Evolutionary conservation across 2,797 vertebrate species (phyloP).

Genomic region (Phaenicophaeus curvirostris): DNA sequence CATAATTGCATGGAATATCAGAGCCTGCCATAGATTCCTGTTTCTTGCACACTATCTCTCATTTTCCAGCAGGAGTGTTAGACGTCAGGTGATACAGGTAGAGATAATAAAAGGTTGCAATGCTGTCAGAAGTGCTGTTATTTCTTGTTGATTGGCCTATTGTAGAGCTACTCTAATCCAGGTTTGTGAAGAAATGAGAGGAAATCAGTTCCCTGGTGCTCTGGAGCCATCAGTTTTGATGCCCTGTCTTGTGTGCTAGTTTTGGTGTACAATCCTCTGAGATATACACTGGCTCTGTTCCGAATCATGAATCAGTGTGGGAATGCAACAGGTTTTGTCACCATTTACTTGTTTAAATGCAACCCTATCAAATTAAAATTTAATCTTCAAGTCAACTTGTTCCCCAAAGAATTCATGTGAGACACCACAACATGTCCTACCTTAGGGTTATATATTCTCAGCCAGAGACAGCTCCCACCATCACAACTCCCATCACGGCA

Average conservation of each 20-base stretch:
- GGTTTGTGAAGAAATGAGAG: conserved; percentile 16
- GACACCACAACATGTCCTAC: neutral
- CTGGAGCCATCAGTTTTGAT: conserved; percentile 7
- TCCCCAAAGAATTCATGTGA: neutral
- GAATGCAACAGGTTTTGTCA: neutral
- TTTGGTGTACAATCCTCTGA: neutral
- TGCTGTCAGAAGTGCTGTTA: conserved; percentile 24
- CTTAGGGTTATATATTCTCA: neutral
- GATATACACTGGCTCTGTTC: neutral
- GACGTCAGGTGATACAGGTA: conserved; percentile 57
- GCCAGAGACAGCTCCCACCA: neutral
- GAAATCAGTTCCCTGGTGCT: conserved; percentile 50
- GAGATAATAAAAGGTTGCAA: conserved; percentile 43
- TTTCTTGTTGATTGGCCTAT: conserved; percentile 20
- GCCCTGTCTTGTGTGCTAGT: neutral
- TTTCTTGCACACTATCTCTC: neutral
- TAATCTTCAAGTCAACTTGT: neutral
- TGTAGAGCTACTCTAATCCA: conserved; percentile 38
- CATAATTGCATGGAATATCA: neutral
- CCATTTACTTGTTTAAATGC: neutral
- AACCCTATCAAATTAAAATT: conserved; percentile 19
- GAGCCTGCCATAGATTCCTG: neutral
- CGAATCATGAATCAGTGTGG: neutral
- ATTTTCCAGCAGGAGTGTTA: neutral
- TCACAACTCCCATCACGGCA: neutral